Evolutionary conservation across 2,888 invertebrate species (phyloP), one percentile per base, ranked within the genome.

Genomic region (Caenorhabditis plicata): DNA sequence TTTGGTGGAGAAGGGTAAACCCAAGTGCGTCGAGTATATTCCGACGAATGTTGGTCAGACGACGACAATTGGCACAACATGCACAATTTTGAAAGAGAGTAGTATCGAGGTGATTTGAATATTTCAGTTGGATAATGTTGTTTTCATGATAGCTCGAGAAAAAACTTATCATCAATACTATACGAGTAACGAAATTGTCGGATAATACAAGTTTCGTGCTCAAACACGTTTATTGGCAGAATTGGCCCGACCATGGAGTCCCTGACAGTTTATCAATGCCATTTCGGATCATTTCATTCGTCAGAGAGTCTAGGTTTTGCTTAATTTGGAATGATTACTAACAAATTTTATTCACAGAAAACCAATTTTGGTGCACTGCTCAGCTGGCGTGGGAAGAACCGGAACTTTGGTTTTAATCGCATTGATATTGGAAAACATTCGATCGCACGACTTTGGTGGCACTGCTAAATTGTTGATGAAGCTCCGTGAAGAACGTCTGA

Each of bases 181-280:
- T 58, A 32, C 29, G 52, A 4, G 40, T 55, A 4, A n/a, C 44
- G n/a, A 41, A 40, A 17, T 19, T 42, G 2, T 45, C 31, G 2
- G 58, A 54, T 27, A 40, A 19, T 29, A 22, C 25, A 1, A 40
- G 36, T 2, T 25, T 27, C 17, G 31, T 33, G 5, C 46, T 50
- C 17, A 45, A 47, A 20, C 63, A 63, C 35, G 38, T 57, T 7
- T 53, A 56, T 17, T 63, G 56, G 56, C 49, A 23, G 8, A 41
- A 42, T 19, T 64, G 64, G 64, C 58, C 64, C 3, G 64, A 64
- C 35, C 64, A 64, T 17, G 57, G 57, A 23, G 64, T 54, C 8
- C 64, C 64, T 19, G 47, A 52, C 20, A 41, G 33, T 33, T 45
- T 52, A 7, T 3, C 35, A 7, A 22, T 48, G 4, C 55, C 55